Evolutionary conservation across 92 coral and sea anemone genomes (phyloP).

Genomic region (Phenganax marumi): DNA sequence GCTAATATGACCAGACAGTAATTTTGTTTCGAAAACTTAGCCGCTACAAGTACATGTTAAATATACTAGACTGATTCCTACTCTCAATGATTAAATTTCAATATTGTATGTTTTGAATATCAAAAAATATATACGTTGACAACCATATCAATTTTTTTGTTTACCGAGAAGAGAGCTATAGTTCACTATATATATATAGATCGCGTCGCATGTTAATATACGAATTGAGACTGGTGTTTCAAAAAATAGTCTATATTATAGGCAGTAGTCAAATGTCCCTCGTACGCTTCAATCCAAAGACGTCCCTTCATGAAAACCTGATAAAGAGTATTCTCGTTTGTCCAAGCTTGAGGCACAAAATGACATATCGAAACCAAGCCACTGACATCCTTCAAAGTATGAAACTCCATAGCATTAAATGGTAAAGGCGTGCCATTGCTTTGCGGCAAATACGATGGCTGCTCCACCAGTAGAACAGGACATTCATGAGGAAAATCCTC

Average conservation of each 20-base stretch:
- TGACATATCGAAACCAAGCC: conserved; percentile 31
- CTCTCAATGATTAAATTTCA: no score
- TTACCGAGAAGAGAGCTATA: no score
- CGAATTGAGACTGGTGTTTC: background rate
- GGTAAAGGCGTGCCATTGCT: conserved; percentile 11
- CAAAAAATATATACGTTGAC: no score
- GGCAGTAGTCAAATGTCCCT: conserved; percentile 24
- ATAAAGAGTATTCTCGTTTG: conserved; percentile 35
- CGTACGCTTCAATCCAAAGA: conserved; percentile 35
- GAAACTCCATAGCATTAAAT: background rate
- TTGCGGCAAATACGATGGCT: conserved; percentile 43
- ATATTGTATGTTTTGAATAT: no score
- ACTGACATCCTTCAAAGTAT: background rate
- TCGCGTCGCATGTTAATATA: background rate
- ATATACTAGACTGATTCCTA: no score
- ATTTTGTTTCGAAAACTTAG: no score
- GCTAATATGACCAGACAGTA: no score
- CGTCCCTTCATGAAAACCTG: conserved; percentile 47
- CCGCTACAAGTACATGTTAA: no score
- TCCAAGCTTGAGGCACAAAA: background rate
- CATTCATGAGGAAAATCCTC: conserved; percentile 71
- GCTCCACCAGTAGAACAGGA: conserved; percentile 64
- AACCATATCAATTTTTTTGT: no score
- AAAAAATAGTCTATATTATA: conserved; percentile 15
- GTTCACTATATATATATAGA: no score